phyloP scores from a whole-genome alignment of 1,140 invertebrate genomes.

The Camponotus vicinus region DNA sequence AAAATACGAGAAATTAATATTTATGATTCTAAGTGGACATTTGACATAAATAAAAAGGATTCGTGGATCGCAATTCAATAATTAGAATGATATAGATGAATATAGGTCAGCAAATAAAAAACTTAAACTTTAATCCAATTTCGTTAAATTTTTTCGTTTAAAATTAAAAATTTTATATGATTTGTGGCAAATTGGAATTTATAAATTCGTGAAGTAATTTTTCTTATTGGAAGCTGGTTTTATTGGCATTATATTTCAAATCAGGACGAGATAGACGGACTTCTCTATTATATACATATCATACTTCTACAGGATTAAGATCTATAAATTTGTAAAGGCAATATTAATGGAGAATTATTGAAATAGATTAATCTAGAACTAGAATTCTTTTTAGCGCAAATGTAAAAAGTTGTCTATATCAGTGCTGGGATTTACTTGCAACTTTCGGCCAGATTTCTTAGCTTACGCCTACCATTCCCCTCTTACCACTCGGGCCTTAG shows the following conservation, averaged over 20 bases:
- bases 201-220: not conserved
- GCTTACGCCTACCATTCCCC: no score
- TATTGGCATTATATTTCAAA: constrained; percentile 30
- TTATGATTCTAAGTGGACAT: no score
- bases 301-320: constrained; percentile 27
- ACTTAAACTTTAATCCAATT: no score
- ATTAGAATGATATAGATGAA: no score
- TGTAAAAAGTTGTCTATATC: not conserved
- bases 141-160: no score
- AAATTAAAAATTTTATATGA: not conserved
- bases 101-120: no score
- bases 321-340: constrained; percentile 8
- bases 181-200: not conserved
- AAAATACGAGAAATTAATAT: no score
- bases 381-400: constrained; percentile 11
- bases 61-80: no score
- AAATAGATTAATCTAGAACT: not conserved
- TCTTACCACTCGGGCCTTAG: no score
- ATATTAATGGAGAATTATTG: not conserved
- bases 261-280: not conserved
- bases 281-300: not conserved
- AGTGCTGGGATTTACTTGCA: no score
- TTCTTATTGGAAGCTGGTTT: constrained; percentile 33
- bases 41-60: no score
- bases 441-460: no score